Evolutionary conservation across 2,797 vertebrate genomes (phyloP), one percentile per base, ranked within the genome.

Genomic region (Mus spretus): DNA sequence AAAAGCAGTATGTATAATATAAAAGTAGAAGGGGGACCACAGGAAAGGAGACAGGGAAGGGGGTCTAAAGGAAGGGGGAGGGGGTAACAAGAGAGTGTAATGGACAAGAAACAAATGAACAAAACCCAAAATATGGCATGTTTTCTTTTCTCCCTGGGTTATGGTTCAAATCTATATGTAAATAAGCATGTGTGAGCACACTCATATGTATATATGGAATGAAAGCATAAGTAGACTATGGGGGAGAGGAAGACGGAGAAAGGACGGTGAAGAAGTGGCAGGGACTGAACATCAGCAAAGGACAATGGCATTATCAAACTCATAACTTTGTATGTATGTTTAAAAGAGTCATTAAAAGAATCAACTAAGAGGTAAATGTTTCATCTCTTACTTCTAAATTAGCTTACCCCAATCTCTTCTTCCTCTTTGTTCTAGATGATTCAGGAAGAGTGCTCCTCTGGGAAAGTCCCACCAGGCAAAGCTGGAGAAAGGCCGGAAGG

Each of bases 351-450:
- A 59, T 59, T 59, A 40, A 70, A 67, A 17, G 40, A 89, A 47
- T 61, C 19, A 47, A 31, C 72, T 50, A 63, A 88, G 44, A 89
- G 37, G 20, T 85, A 59, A 34, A 91, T 82, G 37, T 59, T 53
- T 34, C 79, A 84, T 80, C 75, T 93, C 47, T 67, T 7, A 55
- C 74, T 93, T 91, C 63, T 70, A n/a, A 94, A 65, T 44, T 74
- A 37, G 61, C 77, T 92, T 63, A 37, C 15, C 14, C 34, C 1
- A 26, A 61, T 67, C 3, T 19, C 12, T 57, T 79, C 47, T n/a
- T 72, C 28, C 78, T 17, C 78, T 55, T 40, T 67, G 34, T 75
- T 82, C n/a, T n/a, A 81, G 31, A 57, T 77, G 34, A 61, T 17
- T 86, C 47, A 61, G n/a, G 74, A 90, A 34, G 57, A 17, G 4